These are phyloP conservation scores for Microcebus lehilahytsara DNA, from an alignment of 2,113 vertebrate species.

Conservation along the genomic window DNA sequence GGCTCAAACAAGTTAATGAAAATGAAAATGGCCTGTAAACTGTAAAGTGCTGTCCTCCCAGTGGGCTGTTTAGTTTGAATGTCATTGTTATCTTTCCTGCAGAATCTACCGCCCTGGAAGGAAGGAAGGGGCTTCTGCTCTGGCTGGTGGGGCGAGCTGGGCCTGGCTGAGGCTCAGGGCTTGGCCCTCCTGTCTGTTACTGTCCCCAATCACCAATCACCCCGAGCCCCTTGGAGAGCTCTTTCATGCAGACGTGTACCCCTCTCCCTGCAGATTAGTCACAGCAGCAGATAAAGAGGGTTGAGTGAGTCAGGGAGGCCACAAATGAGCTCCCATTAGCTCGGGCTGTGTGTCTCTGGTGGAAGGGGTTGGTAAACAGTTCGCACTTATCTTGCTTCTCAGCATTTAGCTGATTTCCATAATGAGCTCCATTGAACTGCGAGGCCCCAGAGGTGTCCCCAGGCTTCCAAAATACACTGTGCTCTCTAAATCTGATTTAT, in stretches of 20 bases:
- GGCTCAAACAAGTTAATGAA: background rate
- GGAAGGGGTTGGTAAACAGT: conserved; percentile 80
- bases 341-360: conserved; percentile 66
- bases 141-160: too few relatives aligned
- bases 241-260: background rate
- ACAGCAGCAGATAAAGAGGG: conserved; percentile 76
- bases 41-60: background rate
- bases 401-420: conserved; percentile 86
- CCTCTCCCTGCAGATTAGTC: conserved; percentile 70
- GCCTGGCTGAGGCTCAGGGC: background rate
- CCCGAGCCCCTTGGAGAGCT: background rate
- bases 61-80: background rate
- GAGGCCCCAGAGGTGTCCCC: conserved; percentile 82
- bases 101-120: background rate
- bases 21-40: background rate
- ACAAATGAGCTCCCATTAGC: conserved; percentile 81
- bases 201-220: background rate
- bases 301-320: conserved; percentile 74
- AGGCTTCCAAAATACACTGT: conserved; percentile 73
- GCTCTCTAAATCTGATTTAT: conserved; percentile 82
- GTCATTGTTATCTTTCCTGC: background rate
- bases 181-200: background rate
- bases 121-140: background rate
- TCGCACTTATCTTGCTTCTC: conserved; percentile 83
- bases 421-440: conserved; percentile 85